Base-by-base conservation (phyloP, 2,888 invertebrate genomes). In the Leptogaster cylindrica region DNA sequence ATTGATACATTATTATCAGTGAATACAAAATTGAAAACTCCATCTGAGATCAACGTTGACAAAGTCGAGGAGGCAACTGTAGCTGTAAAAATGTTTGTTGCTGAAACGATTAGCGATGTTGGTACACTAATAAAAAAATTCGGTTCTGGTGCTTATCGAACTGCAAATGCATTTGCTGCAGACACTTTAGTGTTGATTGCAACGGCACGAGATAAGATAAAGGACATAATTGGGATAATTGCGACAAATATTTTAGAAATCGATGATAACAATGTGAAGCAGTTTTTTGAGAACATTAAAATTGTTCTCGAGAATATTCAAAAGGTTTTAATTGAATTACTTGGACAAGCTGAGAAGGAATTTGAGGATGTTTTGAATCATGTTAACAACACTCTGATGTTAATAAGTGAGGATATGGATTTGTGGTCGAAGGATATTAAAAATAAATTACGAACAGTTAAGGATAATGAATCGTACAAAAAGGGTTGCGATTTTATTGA, bases 341-440 rank as follows among this genome's bases (percentile, higher is more conserved):
- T 72, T 3, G 67, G 68, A 33, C 65, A 76, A 41, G 72, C 73
- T 2, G 73, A 75, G 27, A 69, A 73, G 7, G 71, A 74, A 39
- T 75, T 76, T 52, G 72, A 75, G 20, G 70, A 66, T 28, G 72
- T 73, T 6, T 73, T 74, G 3, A 63, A 67, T 3, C 70, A 73
- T 68, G 63, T 76, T 1, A 77, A 77, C 70, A 71, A 74, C 52
- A 75, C 74, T 7, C 70, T 77, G 8, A 74, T 75, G 50, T 73
- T 73, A 20, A 72, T 76, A 14, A 73, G 75, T 4, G 70, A 71
- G n/a, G 68, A 71, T 25, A 73, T 74, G 39, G 73, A 76, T 20
- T 61, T 65, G 33, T 75, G 75, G 76, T 73, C 74, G 2, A 69
- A 68, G 2, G 69, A 74, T 10, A 52, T 75, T 0, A 76, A 73